Percentiles rank a stretch among this genome's conserved stretches.
These are phyloP conservation scores for Orthosia cruda DNA, from an alignment of 2,888 invertebrate genomes.

Conservation along the genomic window DNA sequence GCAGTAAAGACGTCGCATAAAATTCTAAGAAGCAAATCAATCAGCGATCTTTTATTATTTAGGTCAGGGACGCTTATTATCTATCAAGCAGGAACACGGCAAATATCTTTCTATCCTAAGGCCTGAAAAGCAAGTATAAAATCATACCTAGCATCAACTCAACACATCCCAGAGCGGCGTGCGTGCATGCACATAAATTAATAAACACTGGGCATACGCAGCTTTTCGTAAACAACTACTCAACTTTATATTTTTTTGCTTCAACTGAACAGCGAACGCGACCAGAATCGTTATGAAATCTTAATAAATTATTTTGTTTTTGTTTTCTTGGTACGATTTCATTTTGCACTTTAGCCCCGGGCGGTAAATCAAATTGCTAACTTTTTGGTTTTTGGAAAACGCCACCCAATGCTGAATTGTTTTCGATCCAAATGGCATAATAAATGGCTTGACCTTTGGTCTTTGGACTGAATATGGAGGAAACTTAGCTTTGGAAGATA, in stretches of 20 bases:
- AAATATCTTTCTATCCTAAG: background rate
- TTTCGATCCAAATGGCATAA: too few relatives aligned
- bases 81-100: background rate
- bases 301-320: conserved; percentile 71
- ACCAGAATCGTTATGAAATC: conserved; percentile 62
- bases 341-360: conserved; percentile 64
- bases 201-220: conserved; percentile 28
- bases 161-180: conserved; percentile 31
- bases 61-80: background rate
- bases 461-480: too few relatives aligned
- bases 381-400: conserved; percentile 59
- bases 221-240: conserved; percentile 61
- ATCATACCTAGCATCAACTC: conserved; percentile 35
- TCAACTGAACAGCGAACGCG: too few relatives aligned
- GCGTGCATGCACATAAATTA: conserved; percentile 51
- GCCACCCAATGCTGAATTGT: conserved; percentile 44
- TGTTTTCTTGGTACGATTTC: conserved; percentile 69
- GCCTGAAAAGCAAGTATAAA: conserved; percentile 16
- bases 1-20: background rate
- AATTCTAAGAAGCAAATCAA: background rate
- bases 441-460: too few relatives aligned
- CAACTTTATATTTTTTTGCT: conserved; percentile 38
- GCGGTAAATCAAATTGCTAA: conserved; percentile 68
- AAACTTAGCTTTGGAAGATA: too few relatives aligned
- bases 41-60: background rate